Conservation (phyloP, 64 coral and sea anemone species). For the Cladopsammia gracilis region DNA sequence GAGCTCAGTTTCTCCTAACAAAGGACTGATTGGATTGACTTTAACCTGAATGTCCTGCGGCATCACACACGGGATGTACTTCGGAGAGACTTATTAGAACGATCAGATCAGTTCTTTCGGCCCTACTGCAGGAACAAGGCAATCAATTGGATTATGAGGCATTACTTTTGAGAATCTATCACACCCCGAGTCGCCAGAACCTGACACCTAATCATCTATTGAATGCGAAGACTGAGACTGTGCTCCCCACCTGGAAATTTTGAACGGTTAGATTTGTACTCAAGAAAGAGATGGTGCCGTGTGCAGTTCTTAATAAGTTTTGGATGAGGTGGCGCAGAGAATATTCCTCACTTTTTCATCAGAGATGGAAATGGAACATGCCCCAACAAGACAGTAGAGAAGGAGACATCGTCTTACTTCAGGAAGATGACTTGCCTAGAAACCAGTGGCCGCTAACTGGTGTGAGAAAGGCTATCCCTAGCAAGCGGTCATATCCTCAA, state of each 20-base stretch:
- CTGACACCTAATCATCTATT: slow-evolving; percentile 28
- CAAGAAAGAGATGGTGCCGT: background rate
- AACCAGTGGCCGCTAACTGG: too few species aligned
- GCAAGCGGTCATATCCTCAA: background rate
- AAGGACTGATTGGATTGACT: background rate
- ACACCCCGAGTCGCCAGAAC: background rate
- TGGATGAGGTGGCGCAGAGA: background rate
- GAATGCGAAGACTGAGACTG: background rate
- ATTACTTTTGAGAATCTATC: background rate
- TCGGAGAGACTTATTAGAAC: background rate
- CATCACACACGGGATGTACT: background rate
- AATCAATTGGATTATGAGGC: slow-evolving; percentile 1
- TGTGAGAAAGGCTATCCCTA: too few species aligned
- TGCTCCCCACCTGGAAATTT: slow-evolving; percentile 29
- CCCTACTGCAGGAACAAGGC: background rate
- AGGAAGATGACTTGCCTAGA: too few species aligned
- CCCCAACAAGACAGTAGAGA: background rate
- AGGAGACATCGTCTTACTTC: slow-evolving; percentile 25
- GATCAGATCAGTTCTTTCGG: background rate
- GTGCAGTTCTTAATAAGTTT: slow-evolving; percentile 22
- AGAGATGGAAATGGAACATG: background rate
- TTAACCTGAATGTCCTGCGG: background rate
- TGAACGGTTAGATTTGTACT: background rate
- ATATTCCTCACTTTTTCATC: background rate
- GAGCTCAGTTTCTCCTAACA: background rate